Percentiles rank a stretch among this genome's conserved stretches.
phyloP scores from a whole-genome alignment of 2,888 invertebrate genomes.

The Metalampra italica region DNA sequence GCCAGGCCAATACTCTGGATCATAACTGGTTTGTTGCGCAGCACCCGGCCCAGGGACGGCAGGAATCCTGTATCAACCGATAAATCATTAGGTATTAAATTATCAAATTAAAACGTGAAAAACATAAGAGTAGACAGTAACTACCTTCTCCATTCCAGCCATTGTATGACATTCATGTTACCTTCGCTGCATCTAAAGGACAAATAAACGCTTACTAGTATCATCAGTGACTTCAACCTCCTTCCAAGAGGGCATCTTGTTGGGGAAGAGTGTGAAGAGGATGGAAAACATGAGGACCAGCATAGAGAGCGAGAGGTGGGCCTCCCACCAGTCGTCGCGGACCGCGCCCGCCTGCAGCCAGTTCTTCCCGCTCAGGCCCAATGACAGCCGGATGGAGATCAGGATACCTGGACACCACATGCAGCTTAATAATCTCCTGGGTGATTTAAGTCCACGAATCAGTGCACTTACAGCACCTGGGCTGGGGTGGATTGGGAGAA shows the following conservation, averaged over 20 bases:
- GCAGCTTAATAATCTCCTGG: too few relatives aligned
- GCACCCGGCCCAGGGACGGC: constrained; percentile 37
- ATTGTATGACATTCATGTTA: too few relatives aligned
- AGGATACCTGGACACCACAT: constrained; percentile 47
- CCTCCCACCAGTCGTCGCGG: constrained; percentile 56
- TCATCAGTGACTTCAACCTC: constrained; percentile 24
- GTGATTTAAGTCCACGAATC: too few relatives aligned
- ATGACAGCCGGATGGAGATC: constrained; percentile 60
- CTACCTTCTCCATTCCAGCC: too few relatives aligned
- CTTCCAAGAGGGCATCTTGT: constrained; percentile 36
- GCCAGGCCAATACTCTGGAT: constrained; percentile 47
- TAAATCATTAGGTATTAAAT: too few relatives aligned
- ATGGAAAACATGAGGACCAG: constrained; percentile 59
- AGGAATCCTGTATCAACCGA: constrained; percentile 32
- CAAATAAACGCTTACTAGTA: constrained; percentile 19
- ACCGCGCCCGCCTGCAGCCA: constrained; percentile 48
- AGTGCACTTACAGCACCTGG: too few relatives aligned
- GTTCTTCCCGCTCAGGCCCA: constrained; percentile 51
- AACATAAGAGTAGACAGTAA: too few relatives aligned
- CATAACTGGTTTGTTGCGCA: constrained; percentile 42
- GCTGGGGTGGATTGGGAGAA: too few relatives aligned
- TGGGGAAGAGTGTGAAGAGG: constrained; percentile 58
- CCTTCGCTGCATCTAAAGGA: too few relatives aligned
- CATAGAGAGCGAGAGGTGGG: constrained; percentile 55
- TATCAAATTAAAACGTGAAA: too few relatives aligned